Evolutionary conservation across 1,140 invertebrate species (phyloP), one percentile per base, ranked within the genome.

Genomic region (Brachionus koreanus): DNA sequence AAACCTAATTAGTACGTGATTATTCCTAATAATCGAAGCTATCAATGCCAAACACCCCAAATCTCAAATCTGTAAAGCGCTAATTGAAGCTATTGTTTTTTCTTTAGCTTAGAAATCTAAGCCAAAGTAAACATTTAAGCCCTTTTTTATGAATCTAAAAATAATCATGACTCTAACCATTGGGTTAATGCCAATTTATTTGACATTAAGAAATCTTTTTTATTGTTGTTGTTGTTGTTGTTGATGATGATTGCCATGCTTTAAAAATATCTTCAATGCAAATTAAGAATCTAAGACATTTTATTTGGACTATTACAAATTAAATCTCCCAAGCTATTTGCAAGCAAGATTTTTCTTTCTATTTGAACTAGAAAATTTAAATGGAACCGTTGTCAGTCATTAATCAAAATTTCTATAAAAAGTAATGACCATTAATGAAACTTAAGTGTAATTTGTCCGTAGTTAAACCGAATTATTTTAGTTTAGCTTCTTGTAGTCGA

Each of bases 351-450:
- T 9, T 57, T 57, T 57, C 3, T 29, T 3, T 29, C 3, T 57
- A 57, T 57, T 57, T 57, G 49, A 57, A 57, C 49, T 57, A 57
- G 49, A 57, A 57, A 57, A 57, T 57, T 57, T 57, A 57, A 57
- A 57, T 57, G 49, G 49, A 57, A 57, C 49, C 49, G 49, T 57
- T 57, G 49, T 57, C 49, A 57, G 49, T 57, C 49, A 57, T 57
- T 57, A 57, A 57, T 57, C 49, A 57, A 57, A 57, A 57, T 57
- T 57, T 57, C 49, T 57, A 57, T 57, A 57, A 57, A 57, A 57
- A 57, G 49, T 57, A 57, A 57, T 57, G 49, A 57, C 49, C 49
- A 57, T 57, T 57, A 57, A 57, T 57, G 49, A 57, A 57, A 57
- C 49, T 57, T 19, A 19, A 57, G 49, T 57, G 49, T 57, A 57